phyloP scores from a whole-genome alignment of 2,888 invertebrate genomes.

The Coleophora flavipennella region DNA sequence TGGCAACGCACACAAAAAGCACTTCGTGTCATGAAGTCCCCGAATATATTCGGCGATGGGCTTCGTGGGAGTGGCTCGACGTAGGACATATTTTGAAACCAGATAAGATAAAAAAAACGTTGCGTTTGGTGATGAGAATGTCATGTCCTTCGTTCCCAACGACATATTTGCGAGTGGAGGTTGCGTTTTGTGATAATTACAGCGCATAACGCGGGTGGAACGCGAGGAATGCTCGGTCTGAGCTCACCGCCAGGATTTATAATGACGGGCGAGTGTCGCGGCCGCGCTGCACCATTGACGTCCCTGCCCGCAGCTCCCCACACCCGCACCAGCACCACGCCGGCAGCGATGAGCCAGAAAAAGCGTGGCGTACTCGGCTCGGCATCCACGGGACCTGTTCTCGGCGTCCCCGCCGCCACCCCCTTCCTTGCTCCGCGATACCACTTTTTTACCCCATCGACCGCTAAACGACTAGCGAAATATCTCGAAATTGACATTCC shows the following conservation, averaged over 20 bases:
- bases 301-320: slow-evolving; percentile 23
- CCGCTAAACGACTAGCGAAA: slow-evolving; percentile 62
- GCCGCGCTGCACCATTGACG: slow-evolving; percentile 49
- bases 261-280: slow-evolving; percentile 63
- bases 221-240: slow-evolving; percentile 61
- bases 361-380: slow-evolving; percentile 42
- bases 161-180: slow-evolving; percentile 69
- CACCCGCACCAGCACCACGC: no score
- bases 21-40: slow-evolving; percentile 30
- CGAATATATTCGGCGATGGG: slow-evolving; percentile 40
- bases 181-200: slow-evolving; percentile 70
- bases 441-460: slow-evolving; percentile 44
- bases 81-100: slow-evolving; percentile 41
- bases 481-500: slow-evolving; percentile 69
- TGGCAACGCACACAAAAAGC: slow-evolving; percentile 51
- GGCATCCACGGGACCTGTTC: slow-evolving; percentile 57
- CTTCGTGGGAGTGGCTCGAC: slow-evolving; percentile 57
- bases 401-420: slow-evolving; percentile 35
- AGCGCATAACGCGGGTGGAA: slow-evolving; percentile 62
- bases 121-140: slow-evolving; percentile 70
- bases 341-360: slow-evolving; percentile 30
- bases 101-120: slow-evolving; percentile 49
- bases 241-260: slow-evolving; percentile 66
- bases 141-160: slow-evolving; percentile 69
- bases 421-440: slow-evolving; percentile 27